Evolutionary conservation across 2,797 vertebrate genomes (phyloP).

Genomic region (Tragelaphus eurycerus): DNA sequence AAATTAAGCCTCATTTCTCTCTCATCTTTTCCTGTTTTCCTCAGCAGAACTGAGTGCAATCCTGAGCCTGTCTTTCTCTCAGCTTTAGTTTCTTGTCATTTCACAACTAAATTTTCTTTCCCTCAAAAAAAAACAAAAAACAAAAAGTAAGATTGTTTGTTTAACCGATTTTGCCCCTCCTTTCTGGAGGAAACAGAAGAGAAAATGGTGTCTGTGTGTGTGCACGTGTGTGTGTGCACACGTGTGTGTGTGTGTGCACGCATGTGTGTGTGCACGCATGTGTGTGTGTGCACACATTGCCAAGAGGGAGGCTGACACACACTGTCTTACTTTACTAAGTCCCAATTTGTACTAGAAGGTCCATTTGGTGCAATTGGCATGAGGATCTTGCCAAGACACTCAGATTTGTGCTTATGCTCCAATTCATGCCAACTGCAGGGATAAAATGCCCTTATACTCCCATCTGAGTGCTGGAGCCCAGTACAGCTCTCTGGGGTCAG

Average conservation of each 20-base stretch:
- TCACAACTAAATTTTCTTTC: constrained; percentile 72
- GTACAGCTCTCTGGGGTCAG: constrained; percentile 26
- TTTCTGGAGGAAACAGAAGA: constrained; percentile 24
- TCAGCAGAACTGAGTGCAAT: constrained; percentile 78
- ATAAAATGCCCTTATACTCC: constrained; percentile 25
- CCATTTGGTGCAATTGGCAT: background rate
- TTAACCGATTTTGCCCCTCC: constrained; percentile 3
- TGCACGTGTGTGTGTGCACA: accelerated
- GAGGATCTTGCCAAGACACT: background rate
- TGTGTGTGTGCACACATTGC: accelerated
- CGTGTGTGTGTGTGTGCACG: background rate
- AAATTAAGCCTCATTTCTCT: constrained; percentile 84
- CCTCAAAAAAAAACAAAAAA: background rate
- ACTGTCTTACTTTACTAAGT: background rate
- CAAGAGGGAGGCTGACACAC: background rate
- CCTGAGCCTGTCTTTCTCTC: constrained; percentile 48
- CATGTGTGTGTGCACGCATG: accelerated
- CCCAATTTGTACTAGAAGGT: background rate
- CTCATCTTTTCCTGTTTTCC: constrained; percentile 80
- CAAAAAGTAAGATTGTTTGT: constrained; percentile 24
- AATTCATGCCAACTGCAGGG: constrained; percentile 25
- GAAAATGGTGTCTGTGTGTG: background rate
- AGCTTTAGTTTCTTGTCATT: constrained; percentile 62
- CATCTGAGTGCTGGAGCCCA: background rate
- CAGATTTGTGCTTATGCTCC: constrained; percentile 5